These are phyloP conservation scores for Spea hammondii DNA, from an alignment of 2,797 vertebrate species.

Conservation along the genomic window DNA sequence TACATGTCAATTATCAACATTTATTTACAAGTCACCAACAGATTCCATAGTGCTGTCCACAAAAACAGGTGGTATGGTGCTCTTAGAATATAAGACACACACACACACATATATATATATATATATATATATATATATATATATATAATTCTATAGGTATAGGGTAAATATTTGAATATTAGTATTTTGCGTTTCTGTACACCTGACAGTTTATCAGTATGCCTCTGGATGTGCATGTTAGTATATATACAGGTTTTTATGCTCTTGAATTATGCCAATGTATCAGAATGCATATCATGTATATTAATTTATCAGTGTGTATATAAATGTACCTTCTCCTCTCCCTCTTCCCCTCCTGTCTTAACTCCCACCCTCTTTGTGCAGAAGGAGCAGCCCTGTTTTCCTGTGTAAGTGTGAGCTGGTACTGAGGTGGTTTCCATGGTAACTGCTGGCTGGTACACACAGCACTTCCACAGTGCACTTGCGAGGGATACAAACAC, in stretches of 20 bases:
- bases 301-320: conserved; percentile 1
- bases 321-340: neutral
- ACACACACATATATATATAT: too few relatives aligned
- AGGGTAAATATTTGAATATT: too few relatives aligned
- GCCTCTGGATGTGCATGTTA: neutral
- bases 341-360: neutral
- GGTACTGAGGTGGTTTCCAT: conserved; percentile 65
- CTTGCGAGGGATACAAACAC: conserved; percentile 41
- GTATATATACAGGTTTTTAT: neutral
- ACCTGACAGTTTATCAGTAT: neutral
- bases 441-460: conserved; percentile 58
- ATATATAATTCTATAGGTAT: neutral
- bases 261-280: neutral
- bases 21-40: too few relatives aligned
- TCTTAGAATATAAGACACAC: too few relatives aligned
- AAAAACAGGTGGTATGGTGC: too few relatives aligned
- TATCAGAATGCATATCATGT: neutral
- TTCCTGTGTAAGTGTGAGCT: conserved; percentile 53
- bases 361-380: neutral
- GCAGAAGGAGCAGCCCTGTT: conserved; percentile 35
- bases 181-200: too few relatives aligned
- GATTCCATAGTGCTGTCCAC: too few relatives aligned
- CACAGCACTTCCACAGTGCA: conserved; percentile 48
- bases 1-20: too few relatives aligned
- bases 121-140: too few relatives aligned